Percentiles rank a stretch among this genome's conserved stretches.
These are phyloP conservation scores for Linhomoeus sp. DNA, from an alignment of 2,888 invertebrate genomes.

Conservation along the genomic window DNA sequence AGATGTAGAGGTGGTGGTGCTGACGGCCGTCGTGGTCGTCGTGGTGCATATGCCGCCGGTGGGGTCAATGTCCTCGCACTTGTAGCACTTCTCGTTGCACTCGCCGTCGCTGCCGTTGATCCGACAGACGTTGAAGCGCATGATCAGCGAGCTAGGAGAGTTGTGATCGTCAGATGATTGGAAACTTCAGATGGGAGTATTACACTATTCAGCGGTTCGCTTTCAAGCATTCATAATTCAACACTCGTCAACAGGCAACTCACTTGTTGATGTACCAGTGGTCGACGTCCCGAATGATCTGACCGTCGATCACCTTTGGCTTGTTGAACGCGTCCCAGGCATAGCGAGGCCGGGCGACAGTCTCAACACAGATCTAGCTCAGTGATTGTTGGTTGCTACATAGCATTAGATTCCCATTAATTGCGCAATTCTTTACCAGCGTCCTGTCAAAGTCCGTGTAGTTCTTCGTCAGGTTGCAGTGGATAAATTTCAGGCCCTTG, in stretches of 20 bases:
- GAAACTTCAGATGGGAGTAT: no score
- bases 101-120: conserved; percentile 1
- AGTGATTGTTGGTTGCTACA: no score
- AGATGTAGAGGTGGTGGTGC: not conserved
- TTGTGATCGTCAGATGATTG: no score
- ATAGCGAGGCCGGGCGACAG: not conserved
- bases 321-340: not conserved
- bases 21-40: not conserved
- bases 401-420: no score
- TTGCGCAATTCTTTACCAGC: no score
- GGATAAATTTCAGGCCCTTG: not conserved
- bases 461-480: conserved; percentile 1
- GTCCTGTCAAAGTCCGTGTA: no score
- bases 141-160: not conserved
- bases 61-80: not conserved
- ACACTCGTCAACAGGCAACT: no score
- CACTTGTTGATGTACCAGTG: conserved; percentile 2
- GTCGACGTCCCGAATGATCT: conserved; percentile 3
- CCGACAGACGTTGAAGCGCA: conserved; percentile 1
- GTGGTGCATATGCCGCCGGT: not conserved
- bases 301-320: conserved; percentile 1
- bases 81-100: not conserved
- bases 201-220: no score
- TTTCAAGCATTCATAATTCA: no score
- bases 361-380: no score